Conservation (phyloP, 2,797 vertebrate genomes). For the Luscinia megarhynchos region DNA sequence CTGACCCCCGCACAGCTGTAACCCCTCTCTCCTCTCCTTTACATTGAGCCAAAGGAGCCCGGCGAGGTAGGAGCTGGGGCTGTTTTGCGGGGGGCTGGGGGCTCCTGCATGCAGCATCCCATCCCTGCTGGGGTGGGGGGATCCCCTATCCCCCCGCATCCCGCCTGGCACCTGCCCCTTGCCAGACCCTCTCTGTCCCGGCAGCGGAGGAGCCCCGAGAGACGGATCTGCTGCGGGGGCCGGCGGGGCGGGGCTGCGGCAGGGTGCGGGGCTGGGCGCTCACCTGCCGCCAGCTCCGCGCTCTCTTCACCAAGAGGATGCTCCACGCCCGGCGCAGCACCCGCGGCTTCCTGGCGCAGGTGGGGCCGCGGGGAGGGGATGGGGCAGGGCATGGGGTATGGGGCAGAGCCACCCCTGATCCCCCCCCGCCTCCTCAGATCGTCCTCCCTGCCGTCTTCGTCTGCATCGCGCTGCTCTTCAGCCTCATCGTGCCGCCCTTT, state of each 20-base stretch:
- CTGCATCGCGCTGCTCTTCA: slow-evolving; percentile 88
- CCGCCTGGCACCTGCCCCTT: accelerated
- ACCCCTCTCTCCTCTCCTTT: slow-evolving; percentile 43
- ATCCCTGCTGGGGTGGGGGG: neutral
- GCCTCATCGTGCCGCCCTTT: slow-evolving; percentile 86
- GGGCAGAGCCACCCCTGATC: accelerated
- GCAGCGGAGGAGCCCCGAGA: slow-evolving; percentile 77
- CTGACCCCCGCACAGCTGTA: accelerated
- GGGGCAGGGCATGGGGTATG: neutral
- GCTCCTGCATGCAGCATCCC: neutral
- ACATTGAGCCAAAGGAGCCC: slow-evolving; percentile 46
- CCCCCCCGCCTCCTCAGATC: slow-evolving; percentile 70
- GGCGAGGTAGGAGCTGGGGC: slow-evolving; percentile 46
- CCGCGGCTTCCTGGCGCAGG: slow-evolving; percentile 87
- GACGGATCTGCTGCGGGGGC: slow-evolving; percentile 78
- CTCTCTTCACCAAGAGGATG: slow-evolving; percentile 88
- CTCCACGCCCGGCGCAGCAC: slow-evolving; percentile 86
- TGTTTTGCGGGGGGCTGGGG: neutral
- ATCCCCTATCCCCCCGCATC: accelerated
- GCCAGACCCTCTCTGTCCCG: neutral
- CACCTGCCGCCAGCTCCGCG: slow-evolving; percentile 85
- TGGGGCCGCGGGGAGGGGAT: neutral
- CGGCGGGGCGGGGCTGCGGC: neutral
- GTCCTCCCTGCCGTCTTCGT: slow-evolving; percentile 90
- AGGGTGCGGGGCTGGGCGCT: slow-evolving; percentile 80